Evolutionary conservation across 2,113 vertebrate species (phyloP), one percentile per base, ranked within the genome.

Genomic region (Anthoscopus minutus): DNA sequence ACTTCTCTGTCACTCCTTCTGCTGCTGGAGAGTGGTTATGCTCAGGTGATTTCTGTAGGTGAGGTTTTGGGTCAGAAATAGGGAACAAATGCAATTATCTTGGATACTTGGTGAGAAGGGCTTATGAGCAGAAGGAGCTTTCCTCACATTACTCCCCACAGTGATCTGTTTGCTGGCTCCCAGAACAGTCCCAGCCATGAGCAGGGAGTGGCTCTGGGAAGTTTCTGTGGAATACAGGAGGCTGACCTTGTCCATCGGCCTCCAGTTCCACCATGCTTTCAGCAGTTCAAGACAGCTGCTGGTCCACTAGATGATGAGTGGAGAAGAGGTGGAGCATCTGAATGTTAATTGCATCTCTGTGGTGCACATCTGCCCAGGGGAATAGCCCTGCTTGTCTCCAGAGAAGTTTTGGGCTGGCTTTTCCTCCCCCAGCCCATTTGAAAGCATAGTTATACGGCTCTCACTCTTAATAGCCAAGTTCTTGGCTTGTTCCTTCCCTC

Each of bases 81-180:
- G 24, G 12, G 42, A 54, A 38, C 1, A 9, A 74, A 44, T 57
- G 27, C 28, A 66, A 67, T 66, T 24, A 21, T 73, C 48, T 23
- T 42, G 25, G 42, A 48, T 50, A 23, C 20, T 35, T 31, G 9
- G 18, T 4, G 2, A 17, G 23, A 84, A 10, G 4, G 24, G 19
- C 23, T 78, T 70, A n/a, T 78, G 76, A 65, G 14, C 27, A 30
- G 24, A 69, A 85, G 15, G 44, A 37, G n/a, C 22, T 38, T 80
- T 50, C 30, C 20, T 48, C 0, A 0, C 40, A 21, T 86, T 44
- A 9, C 5, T 53, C 16, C 45, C 17, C 9, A 6, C 6, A 6
- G 8, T n/a, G 13, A 19, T 37, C 30, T 48, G 20, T 44, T 25
- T 73, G 53, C 60, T 10, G 10, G 22, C 35, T 60, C 20, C 22